Percentiles rank a stretch among this genome's conserved stretches.
Evolutionary conservation across 2,888 invertebrate species (phyloP).

Genomic region (Heliothis peltigera): DNA sequence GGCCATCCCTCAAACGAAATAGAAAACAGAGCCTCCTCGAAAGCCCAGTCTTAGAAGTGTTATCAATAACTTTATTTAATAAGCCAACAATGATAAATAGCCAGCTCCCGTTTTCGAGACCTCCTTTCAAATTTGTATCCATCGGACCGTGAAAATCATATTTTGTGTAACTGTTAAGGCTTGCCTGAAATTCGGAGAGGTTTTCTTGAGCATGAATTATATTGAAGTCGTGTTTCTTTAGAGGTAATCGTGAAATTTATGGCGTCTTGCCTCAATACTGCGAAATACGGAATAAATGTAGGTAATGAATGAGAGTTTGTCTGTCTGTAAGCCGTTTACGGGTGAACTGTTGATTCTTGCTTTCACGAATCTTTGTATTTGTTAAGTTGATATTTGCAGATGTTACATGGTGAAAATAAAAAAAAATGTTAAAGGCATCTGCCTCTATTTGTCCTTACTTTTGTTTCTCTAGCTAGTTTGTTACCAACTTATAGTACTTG

Average conservation of each 20-base stretch:
- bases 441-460: background rate
- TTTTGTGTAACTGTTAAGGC: slow-evolving; percentile 55
- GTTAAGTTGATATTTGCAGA: background rate
- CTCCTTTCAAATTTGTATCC: slow-evolving; percentile 62
- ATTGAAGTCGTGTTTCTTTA: slow-evolving; percentile 57
- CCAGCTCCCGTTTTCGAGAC: slow-evolving; percentile 55
- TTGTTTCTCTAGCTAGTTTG: background rate
- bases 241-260: slow-evolving; percentile 58
- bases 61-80: slow-evolving; percentile 62
- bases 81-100: slow-evolving; percentile 63
- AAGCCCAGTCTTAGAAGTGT: slow-evolving; percentile 40
- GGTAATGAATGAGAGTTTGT: slow-evolving; percentile 27
- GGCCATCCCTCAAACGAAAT: slow-evolving; percentile 36
- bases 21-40: slow-evolving; percentile 18
- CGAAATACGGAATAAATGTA: slow-evolving; percentile 40
- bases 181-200: slow-evolving; percentile 48
- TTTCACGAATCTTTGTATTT: background rate
- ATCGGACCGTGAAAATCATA: slow-evolving; percentile 66
- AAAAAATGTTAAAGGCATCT: background rate
- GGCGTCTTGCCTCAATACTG: slow-evolving; percentile 36
- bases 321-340: slow-evolving; percentile 10
- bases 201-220: slow-evolving; percentile 52
- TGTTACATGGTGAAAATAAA: background rate
- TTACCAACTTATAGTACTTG: no score
- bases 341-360: slow-evolving; percentile 11